Base-by-base conservation (phyloP, 2,888 invertebrate genomes). In the Glaucopsyche alexis region DNA sequence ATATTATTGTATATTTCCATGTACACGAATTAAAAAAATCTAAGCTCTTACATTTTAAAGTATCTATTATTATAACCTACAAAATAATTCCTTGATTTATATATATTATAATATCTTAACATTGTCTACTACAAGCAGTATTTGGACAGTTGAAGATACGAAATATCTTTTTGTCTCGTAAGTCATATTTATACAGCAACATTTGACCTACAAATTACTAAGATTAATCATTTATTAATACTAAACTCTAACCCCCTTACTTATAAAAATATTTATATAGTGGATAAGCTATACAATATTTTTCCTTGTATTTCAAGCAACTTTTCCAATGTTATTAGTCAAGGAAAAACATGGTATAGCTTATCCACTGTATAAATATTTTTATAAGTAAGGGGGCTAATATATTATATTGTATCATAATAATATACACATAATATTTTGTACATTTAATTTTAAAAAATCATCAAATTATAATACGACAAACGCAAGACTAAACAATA, bases 11-110 rank as follows among this genome's bases (percentile, higher is more conserved):
- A 66, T 55, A 71, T 71, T 71, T 16, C 16, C 71, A 40, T 50
- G 7, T 50, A 52, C 52, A 55, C 55, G 29, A n/a, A 60, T 45
- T 19, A 19, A 69, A 45, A 69, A 69, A 69, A 47, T 69, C 69
- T 69, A 69, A 69, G 69, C 47, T 29, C 69, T 69, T 69, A 69
- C 19, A 69, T 29, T 69, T 67, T 40, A 42, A 40, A n/a, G 65
- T 42, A 40, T 42, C n/a, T 42, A 42, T 38, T 16, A 42, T 66
- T 42, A 42, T 42, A 69, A 11, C 40, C 67, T 67, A 67, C 67
- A 42, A 67, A 16, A 40, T 49, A 13, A 7, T 45, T 69, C 45
- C 19, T 29, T 19, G 42, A 67, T 69, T 49, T 29, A 69, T 29
- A 60, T 7, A 60, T 47, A 45, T 19, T 19, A 67, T 69, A 19